Evolutionary conservation across 2,888 invertebrate species (phyloP).

Genomic region (Machimus rusticus): DNA sequence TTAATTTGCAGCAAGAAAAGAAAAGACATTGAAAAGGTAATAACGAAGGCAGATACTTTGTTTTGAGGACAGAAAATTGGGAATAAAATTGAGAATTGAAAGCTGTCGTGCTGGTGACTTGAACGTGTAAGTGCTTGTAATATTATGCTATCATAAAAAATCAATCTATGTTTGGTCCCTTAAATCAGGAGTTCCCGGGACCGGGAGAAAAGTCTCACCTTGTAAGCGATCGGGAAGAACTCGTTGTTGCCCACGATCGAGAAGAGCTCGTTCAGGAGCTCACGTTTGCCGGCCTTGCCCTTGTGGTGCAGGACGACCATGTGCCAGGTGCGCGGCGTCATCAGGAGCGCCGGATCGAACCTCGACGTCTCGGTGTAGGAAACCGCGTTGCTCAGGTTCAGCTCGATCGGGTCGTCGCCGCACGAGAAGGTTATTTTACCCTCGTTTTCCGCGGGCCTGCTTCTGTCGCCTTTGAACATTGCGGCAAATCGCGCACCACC

Average conservation of each 20-base stretch:
- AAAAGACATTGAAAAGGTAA: no score
- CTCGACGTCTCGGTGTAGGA: conserved; percentile 6
- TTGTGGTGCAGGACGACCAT: conserved; percentile 27
- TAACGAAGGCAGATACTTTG: no score
- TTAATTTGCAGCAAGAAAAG: no score
- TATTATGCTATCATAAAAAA: no score
- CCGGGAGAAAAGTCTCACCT: not conserved
- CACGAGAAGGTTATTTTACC: not conserved
- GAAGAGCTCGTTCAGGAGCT: conserved; percentile 43
- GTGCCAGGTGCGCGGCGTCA: conserved; percentile 27
- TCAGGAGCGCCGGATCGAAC: not conserved
- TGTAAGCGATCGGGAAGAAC: conserved; percentile 46
- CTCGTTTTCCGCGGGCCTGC: not conserved
- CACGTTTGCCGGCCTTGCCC: not conserved
- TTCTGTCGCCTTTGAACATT: no score
- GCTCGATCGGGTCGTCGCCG: conserved; percentile 17
- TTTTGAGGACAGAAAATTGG: no score
- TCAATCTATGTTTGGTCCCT: no score
- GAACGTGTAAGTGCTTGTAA: no score
- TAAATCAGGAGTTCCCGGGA: no score
- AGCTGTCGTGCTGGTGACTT: no score
- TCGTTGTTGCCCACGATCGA: conserved; percentile 26
- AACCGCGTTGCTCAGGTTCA: not conserved
- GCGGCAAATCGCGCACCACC: no score
- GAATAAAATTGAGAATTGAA: no score